Conservation (phyloP, 2,888 invertebrate species). For the Corbicula japonica region DNA sequence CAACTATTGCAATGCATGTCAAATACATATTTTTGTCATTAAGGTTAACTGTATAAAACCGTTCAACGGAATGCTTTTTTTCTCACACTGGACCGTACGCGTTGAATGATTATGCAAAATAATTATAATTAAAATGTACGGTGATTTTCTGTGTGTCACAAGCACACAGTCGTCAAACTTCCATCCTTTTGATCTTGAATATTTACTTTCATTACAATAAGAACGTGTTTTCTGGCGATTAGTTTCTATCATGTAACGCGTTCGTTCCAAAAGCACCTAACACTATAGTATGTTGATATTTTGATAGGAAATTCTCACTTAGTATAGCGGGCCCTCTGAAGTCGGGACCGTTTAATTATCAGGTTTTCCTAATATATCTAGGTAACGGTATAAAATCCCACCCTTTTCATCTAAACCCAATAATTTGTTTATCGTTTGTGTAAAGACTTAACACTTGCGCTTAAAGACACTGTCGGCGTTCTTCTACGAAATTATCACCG, state of each 20-base stretch:
- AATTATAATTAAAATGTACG: no score
- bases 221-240: constrained; percentile 23
- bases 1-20: no score
- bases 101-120: no score
- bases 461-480: constrained; percentile 22
- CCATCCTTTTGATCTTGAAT: no score
- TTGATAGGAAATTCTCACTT: constrained; percentile 47
- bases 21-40: no score
- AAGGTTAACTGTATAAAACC: no score
- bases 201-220: background rate
- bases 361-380: constrained; percentile 24
- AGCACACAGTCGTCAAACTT: no score
- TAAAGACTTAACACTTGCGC: constrained; percentile 53
- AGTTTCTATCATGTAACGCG: constrained; percentile 26
- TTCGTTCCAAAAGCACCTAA: constrained; percentile 16
- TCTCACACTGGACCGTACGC: no score
- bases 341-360: constrained; percentile 28
- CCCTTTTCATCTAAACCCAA: constrained; percentile 32
- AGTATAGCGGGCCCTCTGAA: constrained; percentile 31
- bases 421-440: constrained; percentile 62
- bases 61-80: no score
- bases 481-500: constrained; percentile 46
- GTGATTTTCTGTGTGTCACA: no score
- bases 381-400: constrained; percentile 48
- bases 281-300: constrained; percentile 31